Evolutionary conservation across 2,888 invertebrate genomes (phyloP), one percentile per base, ranked within the genome.

Genomic region (Atrina japonica): DNA sequence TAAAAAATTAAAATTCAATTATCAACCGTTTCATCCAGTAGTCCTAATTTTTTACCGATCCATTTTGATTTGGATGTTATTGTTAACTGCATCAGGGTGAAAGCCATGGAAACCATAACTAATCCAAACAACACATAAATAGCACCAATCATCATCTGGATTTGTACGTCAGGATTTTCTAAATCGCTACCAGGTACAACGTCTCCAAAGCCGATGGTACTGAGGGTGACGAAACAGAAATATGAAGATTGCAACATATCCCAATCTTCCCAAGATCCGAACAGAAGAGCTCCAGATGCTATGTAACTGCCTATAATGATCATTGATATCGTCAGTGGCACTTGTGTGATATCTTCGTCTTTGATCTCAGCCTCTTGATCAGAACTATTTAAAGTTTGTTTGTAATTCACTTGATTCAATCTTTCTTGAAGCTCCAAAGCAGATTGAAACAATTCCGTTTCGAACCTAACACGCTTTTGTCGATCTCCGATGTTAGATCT

Each of bases 71-170:
- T 90, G 27, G 88, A 84, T 21, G 86, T 83, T 65, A 91, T 89
- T 73, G 90, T 89, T 53, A 90, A 90, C 71, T 91, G 90, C 83
- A 91, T 90, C 41, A 91, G 84, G 5, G 88, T 82, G 78, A 91
- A 90, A 68, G 90, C 90, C 90, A 91, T 91, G 35, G 90, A 90
- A 65, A 91, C 74, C 65, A 91, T 89, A n/a, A 90, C 90, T 88
- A 91, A 89, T 7, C 91, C 91, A 70, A 91, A 89, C 25, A 89
- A 74, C 52, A 89, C 86, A 78, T 90, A 90, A 49, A 90, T 67
- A 14, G 88, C 81, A 6, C 88, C 88, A 1, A 89, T 83, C 56
- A 90, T 76, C 70, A 89, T 83, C 69, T 88, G 85, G 3, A 83
- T 83, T 65, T 88, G 86, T 7, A 86, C 85, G 47, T 81, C 80